Conservation (phyloP, 1,140 invertebrate genomes). For the Drosophila tani region DNA sequence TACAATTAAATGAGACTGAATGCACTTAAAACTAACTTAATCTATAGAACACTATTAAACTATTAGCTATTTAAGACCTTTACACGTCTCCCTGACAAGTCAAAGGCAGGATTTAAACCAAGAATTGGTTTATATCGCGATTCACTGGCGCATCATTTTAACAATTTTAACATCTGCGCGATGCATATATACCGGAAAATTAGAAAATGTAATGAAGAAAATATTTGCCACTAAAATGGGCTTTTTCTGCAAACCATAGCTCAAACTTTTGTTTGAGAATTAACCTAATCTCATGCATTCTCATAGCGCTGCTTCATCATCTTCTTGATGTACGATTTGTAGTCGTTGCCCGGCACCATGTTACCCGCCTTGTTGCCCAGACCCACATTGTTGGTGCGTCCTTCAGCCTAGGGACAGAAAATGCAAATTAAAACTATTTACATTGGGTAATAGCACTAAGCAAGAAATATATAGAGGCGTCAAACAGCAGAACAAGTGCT, state of each 20-base stretch:
- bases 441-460: too few relatives aligned
- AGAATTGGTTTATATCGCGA: conserved; percentile 3
- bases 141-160: neutral
- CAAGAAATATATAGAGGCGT: too few relatives aligned
- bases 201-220: neutral
- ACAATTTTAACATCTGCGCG: too few relatives aligned
- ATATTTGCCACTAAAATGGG: neutral
- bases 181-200: too few relatives aligned
- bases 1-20: conserved; percentile 13
- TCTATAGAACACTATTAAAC: conserved; percentile 1
- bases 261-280: neutral
- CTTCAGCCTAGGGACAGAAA: conserved; percentile 61
- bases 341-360: conserved; percentile 91
- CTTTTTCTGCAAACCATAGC: too few relatives aligned
- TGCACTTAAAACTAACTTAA: conserved; percentile 12
- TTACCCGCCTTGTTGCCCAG: conserved; percentile 89
- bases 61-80: neutral
- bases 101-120: neutral
- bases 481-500: too few relatives aligned
- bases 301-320: conserved; percentile 93
- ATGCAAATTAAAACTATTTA: too few relatives aligned
- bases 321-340: conserved; percentile 95
- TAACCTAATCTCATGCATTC: conserved; percentile 84
- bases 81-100: conserved; percentile 1
- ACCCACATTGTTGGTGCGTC: conserved; percentile 88